phyloP scores from a whole-genome alignment of 1,140 invertebrate genomes.

The Aphidius gifuensis region DNA sequence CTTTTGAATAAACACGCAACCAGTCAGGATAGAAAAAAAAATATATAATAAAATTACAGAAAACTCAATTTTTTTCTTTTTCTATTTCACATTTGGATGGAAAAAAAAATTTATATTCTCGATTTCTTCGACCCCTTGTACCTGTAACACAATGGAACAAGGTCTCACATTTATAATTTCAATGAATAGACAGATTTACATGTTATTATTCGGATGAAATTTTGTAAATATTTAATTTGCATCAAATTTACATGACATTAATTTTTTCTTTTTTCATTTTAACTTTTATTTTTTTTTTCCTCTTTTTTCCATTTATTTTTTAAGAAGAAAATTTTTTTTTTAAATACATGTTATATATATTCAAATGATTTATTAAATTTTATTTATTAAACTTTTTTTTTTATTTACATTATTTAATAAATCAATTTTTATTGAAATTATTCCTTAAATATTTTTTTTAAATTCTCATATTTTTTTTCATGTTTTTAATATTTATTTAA shows the following conservation, averaged over 20 bases:
- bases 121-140: neutral
- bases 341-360: too few relatives aligned
- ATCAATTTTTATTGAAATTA: too few relatives aligned
- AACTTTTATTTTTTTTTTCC: too few relatives aligned
- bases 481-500: too few relatives aligned
- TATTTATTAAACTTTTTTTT: too few relatives aligned
- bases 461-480: too few relatives aligned
- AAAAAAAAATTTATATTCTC: neutral
- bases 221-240: slow-evolving; percentile 1
- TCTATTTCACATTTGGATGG: neutral
- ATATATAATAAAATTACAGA: slow-evolving; percentile 2
- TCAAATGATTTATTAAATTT: too few relatives aligned
- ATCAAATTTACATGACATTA: slow-evolving; percentile 1
- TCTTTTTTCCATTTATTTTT: too few relatives aligned
- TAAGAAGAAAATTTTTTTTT: too few relatives aligned
- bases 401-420: too few relatives aligned
- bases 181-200: slow-evolving; percentile 7
- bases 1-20: slow-evolving; percentile 12
- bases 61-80: neutral
- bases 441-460: too few relatives aligned
- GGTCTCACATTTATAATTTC: neutral
- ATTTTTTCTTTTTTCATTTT: neutral
- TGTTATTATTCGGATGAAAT: slow-evolving; percentile 6
- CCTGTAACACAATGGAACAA: neutral
- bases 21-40: neutral